Percentiles rank a stretch among this genome's conserved stretches.
Conservation (phyloP, 1,140 invertebrate species). For the Hesperophylax magnus region DNA sequence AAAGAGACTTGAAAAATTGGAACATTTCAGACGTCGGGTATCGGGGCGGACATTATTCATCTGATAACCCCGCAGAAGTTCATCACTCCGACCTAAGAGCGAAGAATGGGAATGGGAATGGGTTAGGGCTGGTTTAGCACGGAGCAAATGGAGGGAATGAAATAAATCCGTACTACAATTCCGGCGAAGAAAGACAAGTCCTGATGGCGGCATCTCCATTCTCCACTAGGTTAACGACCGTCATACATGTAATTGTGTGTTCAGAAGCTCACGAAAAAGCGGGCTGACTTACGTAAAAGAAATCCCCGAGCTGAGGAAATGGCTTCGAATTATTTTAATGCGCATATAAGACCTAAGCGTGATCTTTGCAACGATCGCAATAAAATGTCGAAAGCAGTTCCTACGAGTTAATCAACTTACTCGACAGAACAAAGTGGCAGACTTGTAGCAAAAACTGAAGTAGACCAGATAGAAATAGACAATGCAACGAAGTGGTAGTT, state of each 20-base stretch:
- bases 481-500: background rate
- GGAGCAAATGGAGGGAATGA: constrained; percentile 37
- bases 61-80: constrained; percentile 40
- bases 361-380: background rate
- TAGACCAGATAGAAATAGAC: no score
- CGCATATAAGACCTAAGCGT: background rate
- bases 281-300: background rate
- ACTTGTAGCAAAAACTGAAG: background rate
- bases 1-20: constrained; percentile 40
- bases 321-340: background rate
- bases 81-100: constrained; percentile 13
- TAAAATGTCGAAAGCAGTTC: background rate
- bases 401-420: background rate
- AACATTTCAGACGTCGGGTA: constrained; percentile 41
- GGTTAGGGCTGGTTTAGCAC: constrained; percentile 4
- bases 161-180: constrained; percentile 29
- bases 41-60: constrained; percentile 40
- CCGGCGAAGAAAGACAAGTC: constrained; percentile 11
- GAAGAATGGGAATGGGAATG: background rate
- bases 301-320: background rate
- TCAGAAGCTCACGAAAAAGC: background rate
- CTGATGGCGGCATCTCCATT: background rate
- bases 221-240: constrained; percentile 17
- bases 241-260: constrained; percentile 17
- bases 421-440: constrained; percentile 6